These are phyloP conservation scores for Muricea muricata DNA, from an alignment of 92 coral and sea anemone genomes.

Conservation along the genomic window DNA sequence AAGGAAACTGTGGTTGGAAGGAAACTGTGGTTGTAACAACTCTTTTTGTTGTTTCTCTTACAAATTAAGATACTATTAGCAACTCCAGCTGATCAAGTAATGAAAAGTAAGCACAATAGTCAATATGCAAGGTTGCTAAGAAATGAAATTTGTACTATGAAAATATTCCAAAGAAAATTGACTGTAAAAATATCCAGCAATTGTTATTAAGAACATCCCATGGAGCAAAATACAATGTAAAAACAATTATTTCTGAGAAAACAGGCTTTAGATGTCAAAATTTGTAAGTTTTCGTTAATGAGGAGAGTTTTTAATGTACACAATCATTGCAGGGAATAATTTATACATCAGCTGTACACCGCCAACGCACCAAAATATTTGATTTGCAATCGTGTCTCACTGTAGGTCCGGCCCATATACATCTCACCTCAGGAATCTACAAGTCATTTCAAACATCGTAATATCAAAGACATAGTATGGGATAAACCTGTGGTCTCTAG, in stretches of 20 bases:
- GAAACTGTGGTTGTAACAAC: no score
- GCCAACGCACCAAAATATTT: slow-evolving; percentile 7
- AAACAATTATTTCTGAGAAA: not conserved
- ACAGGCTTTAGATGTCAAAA: not conserved
- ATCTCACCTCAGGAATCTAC: not conserved
- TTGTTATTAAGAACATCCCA: not conserved
- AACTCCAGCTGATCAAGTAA: no score
- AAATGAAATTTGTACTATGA: no score
- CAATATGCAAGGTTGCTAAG: no score
- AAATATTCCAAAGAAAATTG: no score
- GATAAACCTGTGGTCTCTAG: slow-evolving; percentile 14
- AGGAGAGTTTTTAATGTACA: not conserved
- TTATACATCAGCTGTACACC: not conserved
- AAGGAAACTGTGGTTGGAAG: no score
- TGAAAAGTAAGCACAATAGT: no score
- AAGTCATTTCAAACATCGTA: not conserved
- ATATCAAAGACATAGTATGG: slow-evolving; percentile 14
- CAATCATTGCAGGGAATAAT: not conserved
- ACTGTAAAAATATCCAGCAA: not conserved
- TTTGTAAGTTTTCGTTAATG: not conserved
- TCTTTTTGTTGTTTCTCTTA: no score
- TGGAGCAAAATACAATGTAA: not conserved
- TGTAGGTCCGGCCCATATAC: not conserved
- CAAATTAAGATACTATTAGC: no score
- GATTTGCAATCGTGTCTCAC: slow-evolving; percentile 14